Evolutionary conservation across 2,888 invertebrate species (phyloP).

Genomic region (Neoitamus cyanurus): DNA sequence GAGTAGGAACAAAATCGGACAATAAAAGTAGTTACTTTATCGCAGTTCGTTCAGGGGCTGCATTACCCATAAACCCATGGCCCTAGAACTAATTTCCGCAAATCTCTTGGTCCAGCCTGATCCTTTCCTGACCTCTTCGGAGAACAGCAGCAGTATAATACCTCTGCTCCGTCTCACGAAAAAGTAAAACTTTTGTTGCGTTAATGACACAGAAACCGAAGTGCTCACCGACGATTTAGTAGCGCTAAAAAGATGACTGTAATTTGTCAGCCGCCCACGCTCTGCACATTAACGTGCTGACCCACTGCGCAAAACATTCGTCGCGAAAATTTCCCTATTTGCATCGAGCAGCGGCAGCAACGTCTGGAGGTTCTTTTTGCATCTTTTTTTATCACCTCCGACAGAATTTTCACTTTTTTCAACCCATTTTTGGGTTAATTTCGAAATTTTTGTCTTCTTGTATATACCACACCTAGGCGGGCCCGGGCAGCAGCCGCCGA

Average conservation of each 20-base stretch:
- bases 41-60: neutral
- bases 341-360: neutral
- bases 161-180: neutral
- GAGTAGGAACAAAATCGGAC: neutral
- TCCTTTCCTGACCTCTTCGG: neutral
- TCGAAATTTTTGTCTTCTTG: neutral
- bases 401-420: slow-evolving; percentile 33
- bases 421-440: slow-evolving; percentile 13
- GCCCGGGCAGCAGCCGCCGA: neutral
- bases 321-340: neutral
- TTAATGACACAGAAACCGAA: slow-evolving; percentile 37
- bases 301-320: slow-evolving; percentile 8
- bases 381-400: neutral
- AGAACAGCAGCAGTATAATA: neutral
- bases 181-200: slow-evolving; percentile 22
- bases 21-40: neutral
- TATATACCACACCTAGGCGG: slow-evolving; percentile 16
- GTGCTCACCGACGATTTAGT: neutral
- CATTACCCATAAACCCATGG: neutral
- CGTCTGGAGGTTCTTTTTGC: neutral
- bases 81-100: slow-evolving; percentile 6
- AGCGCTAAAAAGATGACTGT: slow-evolving; percentile 25
- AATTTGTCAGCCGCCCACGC: slow-evolving; percentile 42
- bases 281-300: slow-evolving; percentile 6
- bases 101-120: neutral